Conservation (phyloP, 2,888 invertebrate genomes). For the Andrena trimmerana region DNA sequence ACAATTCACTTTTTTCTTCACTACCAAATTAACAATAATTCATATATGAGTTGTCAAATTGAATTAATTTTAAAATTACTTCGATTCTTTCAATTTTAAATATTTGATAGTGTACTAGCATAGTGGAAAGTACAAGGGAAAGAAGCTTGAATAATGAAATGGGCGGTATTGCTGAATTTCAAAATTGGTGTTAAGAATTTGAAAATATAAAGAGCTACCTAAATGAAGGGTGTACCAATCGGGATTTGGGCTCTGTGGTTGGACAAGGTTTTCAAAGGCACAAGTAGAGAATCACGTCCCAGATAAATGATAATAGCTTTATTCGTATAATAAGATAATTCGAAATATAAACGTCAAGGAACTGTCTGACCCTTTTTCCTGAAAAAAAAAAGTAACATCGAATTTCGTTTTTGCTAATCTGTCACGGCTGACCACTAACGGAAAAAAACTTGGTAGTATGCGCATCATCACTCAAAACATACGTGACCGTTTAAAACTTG, state of each 20-base stretch:
- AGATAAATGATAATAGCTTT: slow-evolving; percentile 79
- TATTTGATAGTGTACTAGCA: too few species aligned
- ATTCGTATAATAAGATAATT: slow-evolving; percentile 82
- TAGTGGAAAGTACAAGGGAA: too few species aligned
- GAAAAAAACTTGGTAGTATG: slow-evolving; percentile 32
- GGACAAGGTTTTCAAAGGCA: background rate
- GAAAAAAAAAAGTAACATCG: slow-evolving; percentile 76
- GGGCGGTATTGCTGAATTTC: too few species aligned
- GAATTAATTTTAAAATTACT: too few species aligned
- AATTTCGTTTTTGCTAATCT: slow-evolving; percentile 51
- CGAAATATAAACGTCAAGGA: slow-evolving; percentile 82
- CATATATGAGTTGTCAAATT: too few species aligned
- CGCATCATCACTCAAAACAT: slow-evolving; percentile 41
- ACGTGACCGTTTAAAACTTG: slow-evolving; percentile 40
- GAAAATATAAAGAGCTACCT: too few species aligned
- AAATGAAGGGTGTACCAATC: background rate
- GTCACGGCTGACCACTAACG: slow-evolving; percentile 34
- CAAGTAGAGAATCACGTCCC: background rate
- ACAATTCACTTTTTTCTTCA: too few species aligned
- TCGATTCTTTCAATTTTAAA: too few species aligned
- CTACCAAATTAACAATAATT: too few species aligned
- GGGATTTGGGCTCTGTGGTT: background rate
- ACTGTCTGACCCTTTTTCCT: slow-evolving; percentile 80
- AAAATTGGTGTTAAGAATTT: too few species aligned
- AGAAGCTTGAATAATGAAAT: too few species aligned